Evolutionary conservation across 1,140 invertebrate species (phyloP).

Genomic region (Diorhabda carinulata): DNA sequence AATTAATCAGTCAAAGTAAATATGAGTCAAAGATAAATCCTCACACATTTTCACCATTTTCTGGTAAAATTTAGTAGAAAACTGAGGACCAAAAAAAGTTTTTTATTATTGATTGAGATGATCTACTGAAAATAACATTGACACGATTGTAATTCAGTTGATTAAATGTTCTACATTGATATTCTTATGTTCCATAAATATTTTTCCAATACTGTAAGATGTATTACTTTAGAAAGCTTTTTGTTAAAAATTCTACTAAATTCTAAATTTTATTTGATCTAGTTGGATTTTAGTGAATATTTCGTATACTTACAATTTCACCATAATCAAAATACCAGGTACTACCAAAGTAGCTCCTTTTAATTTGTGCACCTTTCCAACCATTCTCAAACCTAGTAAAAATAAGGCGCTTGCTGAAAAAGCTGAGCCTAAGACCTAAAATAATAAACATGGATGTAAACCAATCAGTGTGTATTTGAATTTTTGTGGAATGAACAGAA

Average conservation of each 20-base stretch:
- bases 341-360: slow-evolving; percentile 72
- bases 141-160: not conserved
- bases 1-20: too few relatives aligned
- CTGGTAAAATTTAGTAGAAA: too few relatives aligned
- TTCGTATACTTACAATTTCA: slow-evolving; percentile 71
- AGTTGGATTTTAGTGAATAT: slow-evolving; percentile 33
- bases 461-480: too few relatives aligned
- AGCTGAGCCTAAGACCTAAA: slow-evolving; percentile 75
- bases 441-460: slow-evolving; percentile 7
- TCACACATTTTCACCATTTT: too few relatives aligned
- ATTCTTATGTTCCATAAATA: not conserved
- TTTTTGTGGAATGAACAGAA: too few relatives aligned
- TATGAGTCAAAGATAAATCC: too few relatives aligned
- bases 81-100: too few relatives aligned
- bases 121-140: too few relatives aligned
- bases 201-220: not conserved
- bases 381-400: slow-evolving; percentile 85
- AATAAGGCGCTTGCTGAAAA: slow-evolving; percentile 91
- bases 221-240: not conserved
- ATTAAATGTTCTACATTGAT: not conserved
- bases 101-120: too few relatives aligned
- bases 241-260: not conserved
- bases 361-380: slow-evolving; percentile 79
- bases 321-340: slow-evolving; percentile 80
- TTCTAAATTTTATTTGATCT: too few relatives aligned